Evolutionary conservation across 2,797 vertebrate species (phyloP).

Genomic region (Buceros bicornis): DNA sequence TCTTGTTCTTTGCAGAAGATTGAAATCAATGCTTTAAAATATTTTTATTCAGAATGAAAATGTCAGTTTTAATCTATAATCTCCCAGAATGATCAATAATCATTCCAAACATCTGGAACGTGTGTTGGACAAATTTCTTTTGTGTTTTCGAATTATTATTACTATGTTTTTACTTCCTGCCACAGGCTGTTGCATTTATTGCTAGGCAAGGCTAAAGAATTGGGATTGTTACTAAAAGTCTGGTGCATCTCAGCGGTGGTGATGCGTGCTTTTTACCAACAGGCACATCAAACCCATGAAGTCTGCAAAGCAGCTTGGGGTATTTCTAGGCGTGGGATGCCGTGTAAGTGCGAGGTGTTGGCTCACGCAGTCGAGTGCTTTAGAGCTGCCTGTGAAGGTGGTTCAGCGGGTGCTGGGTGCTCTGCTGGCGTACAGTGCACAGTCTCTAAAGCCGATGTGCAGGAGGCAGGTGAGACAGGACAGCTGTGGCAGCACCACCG

Average conservation of each 20-base stretch:
- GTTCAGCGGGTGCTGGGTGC: not conserved
- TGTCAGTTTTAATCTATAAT: not conserved
- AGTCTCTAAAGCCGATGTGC: fast-evolving
- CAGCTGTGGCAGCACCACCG: fast-evolving
- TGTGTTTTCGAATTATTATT: not conserved
- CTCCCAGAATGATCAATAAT: not conserved
- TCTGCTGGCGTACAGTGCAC: not conserved
- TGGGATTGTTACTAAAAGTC: not conserved
- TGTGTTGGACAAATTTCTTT: not conserved
- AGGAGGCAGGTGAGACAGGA: not conserved
- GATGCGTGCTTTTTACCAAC: not conserved
- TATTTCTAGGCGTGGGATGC: not conserved
- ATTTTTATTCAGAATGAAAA: not conserved
- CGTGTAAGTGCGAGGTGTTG: not conserved
- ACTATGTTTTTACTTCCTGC: not conserved
- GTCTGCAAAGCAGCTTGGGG: not conserved
- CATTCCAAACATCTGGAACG: not conserved
- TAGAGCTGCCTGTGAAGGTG: not conserved
- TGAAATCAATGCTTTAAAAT: not conserved
- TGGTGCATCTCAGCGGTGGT: not conserved
- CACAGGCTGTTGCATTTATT: not conserved
- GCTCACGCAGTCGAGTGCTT: not conserved
- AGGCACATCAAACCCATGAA: not conserved
- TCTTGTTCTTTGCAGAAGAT: not conserved
- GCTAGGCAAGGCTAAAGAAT: not conserved